Percentiles rank a stretch among this genome's conserved stretches.
Conservation (phyloP, 2,888 invertebrate genomes). For the Pristionchus arcanus region DNA sequence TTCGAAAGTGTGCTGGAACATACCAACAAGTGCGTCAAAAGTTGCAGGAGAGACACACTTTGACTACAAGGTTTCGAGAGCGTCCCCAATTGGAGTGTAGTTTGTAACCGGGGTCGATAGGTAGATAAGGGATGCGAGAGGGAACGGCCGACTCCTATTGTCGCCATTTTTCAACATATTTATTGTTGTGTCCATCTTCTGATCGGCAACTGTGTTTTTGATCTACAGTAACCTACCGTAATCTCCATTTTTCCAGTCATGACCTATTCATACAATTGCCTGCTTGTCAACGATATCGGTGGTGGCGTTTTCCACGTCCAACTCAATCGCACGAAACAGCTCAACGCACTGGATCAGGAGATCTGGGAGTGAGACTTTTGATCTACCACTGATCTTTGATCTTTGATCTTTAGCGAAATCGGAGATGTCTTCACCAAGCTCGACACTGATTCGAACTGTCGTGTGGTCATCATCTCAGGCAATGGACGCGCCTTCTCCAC, state of each 20-base stretch:
- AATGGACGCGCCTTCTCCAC: constrained; percentile 91
- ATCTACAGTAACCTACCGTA: constrained; percentile 6
- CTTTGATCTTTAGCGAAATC: constrained; percentile 84
- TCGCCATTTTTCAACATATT: neutral
- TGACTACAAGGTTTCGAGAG: constrained; percentile 41
- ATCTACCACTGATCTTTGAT: neutral
- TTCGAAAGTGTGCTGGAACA: neutral
- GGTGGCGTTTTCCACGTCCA: constrained; percentile 69
- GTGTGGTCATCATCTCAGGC: constrained; percentile 90
- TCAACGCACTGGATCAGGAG: constrained; percentile 65
- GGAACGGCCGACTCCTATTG: constrained; percentile 24
- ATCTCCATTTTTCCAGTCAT: neutral
- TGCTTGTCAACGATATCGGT: constrained; percentile 48
- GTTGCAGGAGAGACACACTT: constrained; percentile 1
- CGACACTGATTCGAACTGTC: constrained; percentile 87
- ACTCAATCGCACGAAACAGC: constrained; percentile 73
- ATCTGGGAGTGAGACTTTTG: constrained; percentile 25
- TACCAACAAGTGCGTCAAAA: neutral
- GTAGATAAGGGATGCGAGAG: constrained; percentile 15
- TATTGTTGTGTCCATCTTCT: neutral
- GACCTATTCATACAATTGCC: constrained; percentile 42
- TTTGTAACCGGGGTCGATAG: constrained; percentile 9
- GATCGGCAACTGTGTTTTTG: neutral
- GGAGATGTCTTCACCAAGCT: constrained; percentile 88
- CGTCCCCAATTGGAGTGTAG: neutral